These are phyloP conservation scores for Phanerotoma sp. DNA, from an alignment of 2,888 invertebrate species.

Conservation along the genomic window DNA sequence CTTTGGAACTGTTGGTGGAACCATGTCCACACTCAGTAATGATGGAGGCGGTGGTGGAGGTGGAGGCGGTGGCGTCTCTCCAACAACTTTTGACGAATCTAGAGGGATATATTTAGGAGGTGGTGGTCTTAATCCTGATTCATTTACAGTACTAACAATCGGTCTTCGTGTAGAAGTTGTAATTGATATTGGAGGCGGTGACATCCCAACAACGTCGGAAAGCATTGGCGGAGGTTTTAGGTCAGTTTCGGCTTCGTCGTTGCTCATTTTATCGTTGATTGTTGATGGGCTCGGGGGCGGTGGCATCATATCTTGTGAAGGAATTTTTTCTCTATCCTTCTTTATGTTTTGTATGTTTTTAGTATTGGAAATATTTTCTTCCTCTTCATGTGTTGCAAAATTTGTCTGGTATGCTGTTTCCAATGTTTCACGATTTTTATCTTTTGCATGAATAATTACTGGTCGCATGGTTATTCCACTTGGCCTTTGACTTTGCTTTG, in stretches of 20 bases:
- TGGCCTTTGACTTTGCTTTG: slow-evolving; percentile 48
- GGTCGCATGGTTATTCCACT: slow-evolving; percentile 33
- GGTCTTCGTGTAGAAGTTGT: slow-evolving; percentile 43
- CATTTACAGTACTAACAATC: slow-evolving; percentile 32
- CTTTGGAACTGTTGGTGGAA: slow-evolving; percentile 42
- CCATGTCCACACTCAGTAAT: slow-evolving; percentile 45
- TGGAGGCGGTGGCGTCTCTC: slow-evolving; percentile 37
- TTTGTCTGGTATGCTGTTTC: slow-evolving; percentile 47
- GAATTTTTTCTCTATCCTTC: slow-evolving; percentile 31
- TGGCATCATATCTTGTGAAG: slow-evolving; percentile 49
- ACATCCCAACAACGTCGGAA: slow-evolving; percentile 50
- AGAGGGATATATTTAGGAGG: slow-evolving; percentile 51
- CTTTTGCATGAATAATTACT: slow-evolving; percentile 38
- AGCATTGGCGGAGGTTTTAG: slow-evolving; percentile 48
- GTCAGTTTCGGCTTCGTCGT: slow-evolving; percentile 39
- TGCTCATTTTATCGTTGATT: slow-evolving; percentile 33
- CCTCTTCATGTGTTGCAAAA: slow-evolving; percentile 40
- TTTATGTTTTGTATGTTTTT: slow-evolving; percentile 1
- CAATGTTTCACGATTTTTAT: slow-evolving; percentile 39
- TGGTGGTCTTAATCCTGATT: slow-evolving; percentile 44
- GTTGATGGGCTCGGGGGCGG: slow-evolving; percentile 40
- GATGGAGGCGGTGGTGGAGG: slow-evolving; percentile 30
- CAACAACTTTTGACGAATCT: slow-evolving; percentile 37
- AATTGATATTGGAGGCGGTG: slow-evolving; percentile 51
- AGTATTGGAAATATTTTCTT: slow-evolving; percentile 17